These are phyloP conservation scores for Phodopus roborovskii DNA, from an alignment of 2,113 vertebrate species.

Conservation along the genomic window DNA sequence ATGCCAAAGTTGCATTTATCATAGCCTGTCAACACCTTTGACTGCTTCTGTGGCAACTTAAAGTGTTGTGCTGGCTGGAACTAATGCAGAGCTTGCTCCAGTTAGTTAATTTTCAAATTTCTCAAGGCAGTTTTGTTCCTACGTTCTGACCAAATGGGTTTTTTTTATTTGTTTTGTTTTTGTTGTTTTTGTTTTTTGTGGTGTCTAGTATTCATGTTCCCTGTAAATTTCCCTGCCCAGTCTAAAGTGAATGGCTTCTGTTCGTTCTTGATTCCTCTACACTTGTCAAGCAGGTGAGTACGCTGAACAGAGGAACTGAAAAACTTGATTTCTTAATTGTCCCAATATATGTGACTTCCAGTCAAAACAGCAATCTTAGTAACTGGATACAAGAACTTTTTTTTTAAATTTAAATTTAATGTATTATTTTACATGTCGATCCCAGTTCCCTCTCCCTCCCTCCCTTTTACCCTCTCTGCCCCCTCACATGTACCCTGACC, in stretches of 20 bases:
- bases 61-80: slow-evolving; percentile 65
- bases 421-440: too few species aligned
- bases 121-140: slow-evolving; percentile 77
- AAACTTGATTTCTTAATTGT: slow-evolving; percentile 34
- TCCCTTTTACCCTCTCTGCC: too few species aligned
- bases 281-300: slow-evolving; percentile 13
- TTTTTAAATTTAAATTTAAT: too few species aligned
- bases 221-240: slow-evolving; percentile 29
- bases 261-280: slow-evolving; percentile 57
- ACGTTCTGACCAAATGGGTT: slow-evolving; percentile 72
- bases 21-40: slow-evolving; percentile 37
- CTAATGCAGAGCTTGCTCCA: slow-evolving; percentile 36
- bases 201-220: slow-evolving; percentile 75
- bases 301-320: slow-evolving; percentile 63
- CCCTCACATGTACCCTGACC: too few species aligned
- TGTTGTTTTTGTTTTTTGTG: not conserved
- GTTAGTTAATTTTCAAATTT: slow-evolving; percentile 71
- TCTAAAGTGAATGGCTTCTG: slow-evolving; percentile 65
- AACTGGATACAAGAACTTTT: slow-evolving; percentile 45
- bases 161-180: not conserved
- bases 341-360: slow-evolving; percentile 23
- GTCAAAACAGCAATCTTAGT: slow-evolving; percentile 63
- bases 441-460: too few species aligned
- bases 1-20: slow-evolving; percentile 24
- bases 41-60: slow-evolving; percentile 41